Evolutionary conservation across 2,888 invertebrate species (phyloP), one percentile per base, ranked within the genome.

Genomic region (Diaprepes abbreviatus): DNA sequence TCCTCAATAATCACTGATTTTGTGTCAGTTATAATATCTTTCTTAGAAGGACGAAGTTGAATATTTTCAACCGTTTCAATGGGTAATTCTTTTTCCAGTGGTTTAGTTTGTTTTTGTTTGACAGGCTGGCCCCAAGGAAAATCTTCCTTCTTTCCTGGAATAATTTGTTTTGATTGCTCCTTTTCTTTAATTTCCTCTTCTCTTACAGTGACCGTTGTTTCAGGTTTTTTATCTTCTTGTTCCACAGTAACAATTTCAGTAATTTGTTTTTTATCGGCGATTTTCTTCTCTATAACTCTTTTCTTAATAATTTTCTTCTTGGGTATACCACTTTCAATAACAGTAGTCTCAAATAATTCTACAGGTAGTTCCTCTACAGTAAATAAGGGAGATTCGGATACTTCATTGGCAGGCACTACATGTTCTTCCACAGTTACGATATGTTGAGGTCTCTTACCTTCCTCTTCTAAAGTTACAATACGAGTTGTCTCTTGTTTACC

Each of bases 71-170:
- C 6, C 10, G 40, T 71, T 65, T 76, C 76, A 66, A 72, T 74
- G 85, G 74, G 69, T 83, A 81, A 74, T 85, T 85, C 57, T 74
- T 80, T 33, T 82, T 81, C 12, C 79, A 78, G 66, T 2, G 10
- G 14, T 21, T 79, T 81, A 0, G 85, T 75, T 69, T 79, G 83
- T 68, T 88, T 89, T 19, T 89, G 77, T 40, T 80, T 83, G 10
- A 88, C 84, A 72, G 87, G 86, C 82, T 92, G 87, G 5, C 88
- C 92, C 89, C 88, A 88, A n/a, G 88, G 86, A 72, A 79, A 35
- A 36, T 60, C 57, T 69, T 86, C 85, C 21, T 64, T 38, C 57
- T 67, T 38, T 66, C 33, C 59, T 66, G 88, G 86, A 73, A 78
- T 45, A 33, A 63, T 52, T 70, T 77, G 74, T 62, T 86, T 86